Percentiles rank a stretch among this genome's conserved stretches.
Evolutionary conservation across 2,797 vertebrate species (phyloP).

Genomic region (Pangasius krempfi): DNA sequence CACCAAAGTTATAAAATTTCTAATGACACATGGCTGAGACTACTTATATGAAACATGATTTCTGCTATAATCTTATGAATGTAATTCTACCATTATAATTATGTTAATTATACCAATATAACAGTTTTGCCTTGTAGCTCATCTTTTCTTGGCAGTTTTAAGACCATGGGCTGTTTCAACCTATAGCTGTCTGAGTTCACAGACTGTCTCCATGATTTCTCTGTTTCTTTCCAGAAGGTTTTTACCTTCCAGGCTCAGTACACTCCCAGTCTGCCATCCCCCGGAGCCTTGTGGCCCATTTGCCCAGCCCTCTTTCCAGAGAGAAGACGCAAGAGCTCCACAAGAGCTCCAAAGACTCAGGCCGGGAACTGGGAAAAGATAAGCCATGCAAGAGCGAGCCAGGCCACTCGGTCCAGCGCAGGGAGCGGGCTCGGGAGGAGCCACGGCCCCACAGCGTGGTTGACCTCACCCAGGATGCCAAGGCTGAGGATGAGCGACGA

Average conservation of each 20-base stretch:
- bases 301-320: conserved; percentile 73
- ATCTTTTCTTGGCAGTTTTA: background rate
- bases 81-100: background rate
- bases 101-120: too few relatives aligned
- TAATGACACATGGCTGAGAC: background rate
- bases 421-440: conserved; percentile 81
- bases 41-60: background rate
- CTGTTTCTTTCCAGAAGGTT: conserved; percentile 80
- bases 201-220: background rate
- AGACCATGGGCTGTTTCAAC: conserved; percentile 10
- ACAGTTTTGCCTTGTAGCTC: background rate
- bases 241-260: conserved; percentile 83
- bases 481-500: conserved; percentile 74
- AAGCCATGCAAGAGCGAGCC: conserved; percentile 70
- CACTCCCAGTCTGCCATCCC: conserved; percentile 80
- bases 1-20: background rate
- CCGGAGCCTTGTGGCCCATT: conserved; percentile 70
- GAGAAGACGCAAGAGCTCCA: conserved; percentile 73
- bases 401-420: conserved; percentile 75
- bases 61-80: background rate
- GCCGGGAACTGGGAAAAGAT: conserved; percentile 77
- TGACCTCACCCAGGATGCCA: conserved; percentile 85
- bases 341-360: conserved; percentile 79
- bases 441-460: conserved; percentile 82
- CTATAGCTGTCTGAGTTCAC: background rate